Percentiles rank a stretch among this genome's conserved stretches.
Conservation (phyloP, 2,888 invertebrate genomes). For the Watsonalla cultraria region DNA sequence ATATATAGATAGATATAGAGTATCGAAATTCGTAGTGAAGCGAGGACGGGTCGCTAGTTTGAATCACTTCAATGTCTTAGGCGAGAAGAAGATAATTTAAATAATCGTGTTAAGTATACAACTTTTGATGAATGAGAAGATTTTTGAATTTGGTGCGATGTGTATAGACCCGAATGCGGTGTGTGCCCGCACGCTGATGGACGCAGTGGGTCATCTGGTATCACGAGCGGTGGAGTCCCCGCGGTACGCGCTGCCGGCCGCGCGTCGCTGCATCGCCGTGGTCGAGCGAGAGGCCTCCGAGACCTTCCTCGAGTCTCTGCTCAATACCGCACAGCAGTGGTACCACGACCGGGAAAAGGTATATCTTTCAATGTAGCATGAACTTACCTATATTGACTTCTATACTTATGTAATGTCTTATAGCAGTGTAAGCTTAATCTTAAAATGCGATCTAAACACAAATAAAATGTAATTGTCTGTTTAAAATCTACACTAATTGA, state of each 20-base stretch:
- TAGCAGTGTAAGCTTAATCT: too few species aligned
- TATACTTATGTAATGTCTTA: too few species aligned
- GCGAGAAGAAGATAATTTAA: too few species aligned
- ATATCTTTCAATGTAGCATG: neutral
- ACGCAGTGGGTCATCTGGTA: conserved; percentile 89
- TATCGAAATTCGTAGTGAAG: too few species aligned
- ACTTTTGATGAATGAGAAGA: too few species aligned
- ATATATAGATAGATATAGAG: too few species aligned
- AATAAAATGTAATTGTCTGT: neutral
- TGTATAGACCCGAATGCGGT: conserved; percentile 86
- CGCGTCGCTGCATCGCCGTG: conserved; percentile 90
- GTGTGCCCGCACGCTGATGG: conserved; percentile 84
- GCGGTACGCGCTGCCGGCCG: conserved; percentile 89
- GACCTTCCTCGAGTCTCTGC: conserved; percentile 92
- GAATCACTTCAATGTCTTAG: too few species aligned
- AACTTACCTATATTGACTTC: too few species aligned
- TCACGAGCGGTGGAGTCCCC: conserved; percentile 89
- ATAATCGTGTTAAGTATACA: too few species aligned
- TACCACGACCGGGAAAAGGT: conserved; percentile 84
- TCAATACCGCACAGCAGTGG: conserved; percentile 94
- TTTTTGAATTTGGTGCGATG: neutral
- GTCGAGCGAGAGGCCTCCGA: conserved; percentile 92
- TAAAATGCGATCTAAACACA: too few species aligned
- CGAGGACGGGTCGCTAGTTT: too few species aligned
- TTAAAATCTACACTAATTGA: too few species aligned